Base-by-base conservation (phyloP, 2,797 vertebrate species). In the Hypotaenidia okinawae region DNA sequence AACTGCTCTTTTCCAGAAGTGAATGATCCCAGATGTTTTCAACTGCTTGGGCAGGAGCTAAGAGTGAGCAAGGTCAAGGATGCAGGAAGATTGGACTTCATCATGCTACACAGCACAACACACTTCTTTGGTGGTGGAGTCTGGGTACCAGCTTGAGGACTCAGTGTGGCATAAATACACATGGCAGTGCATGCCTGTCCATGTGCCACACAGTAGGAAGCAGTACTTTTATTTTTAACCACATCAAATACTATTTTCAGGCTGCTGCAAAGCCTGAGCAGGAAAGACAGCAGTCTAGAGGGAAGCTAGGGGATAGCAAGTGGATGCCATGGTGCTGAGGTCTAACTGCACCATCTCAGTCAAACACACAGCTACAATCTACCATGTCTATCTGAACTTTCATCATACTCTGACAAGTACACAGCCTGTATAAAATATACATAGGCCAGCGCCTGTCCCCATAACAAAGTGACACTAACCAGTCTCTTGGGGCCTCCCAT, bases 401-500 rank as follows among this genome's bases (percentile, higher is more conserved):
- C 43, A 45, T 9, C 43, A 45, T 45, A 9, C 43, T 45, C 43
- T 45, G 43, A 45, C 43, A 98, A 98, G 90, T 98, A 98, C 43
- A 98, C 98, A 16, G 58, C 97, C 32, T 98, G 27, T 76, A 98
- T 98, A 86, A 87, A 88, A 77, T 97, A 97, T 61, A 98, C 97
- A 87, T 98, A 98, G 82, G 93, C 97, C 39, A 98, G 98, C 81
- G 98, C 98, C 51, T 98, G 98, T 92, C 98, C 98, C n/a, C 67
- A 98, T 81, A 98, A 98, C 94, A 98, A 98, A 96, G 93, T 93
- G 24, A 97, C 97, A 4, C 97, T 98, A 14, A 98, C 98, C 7
- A 98, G 98, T 12, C 98, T 98, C 5, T 98, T 98, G 2, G 98
- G 98, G 30, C 43, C 33, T 51, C 88, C 24, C 32, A 98, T 98